Percentiles rank a stretch among this genome's conserved stretches.
phyloP scores from a whole-genome alignment of 37 sponge, comb jelly and placozoan species.

The Eunapius fragilis region DNA sequence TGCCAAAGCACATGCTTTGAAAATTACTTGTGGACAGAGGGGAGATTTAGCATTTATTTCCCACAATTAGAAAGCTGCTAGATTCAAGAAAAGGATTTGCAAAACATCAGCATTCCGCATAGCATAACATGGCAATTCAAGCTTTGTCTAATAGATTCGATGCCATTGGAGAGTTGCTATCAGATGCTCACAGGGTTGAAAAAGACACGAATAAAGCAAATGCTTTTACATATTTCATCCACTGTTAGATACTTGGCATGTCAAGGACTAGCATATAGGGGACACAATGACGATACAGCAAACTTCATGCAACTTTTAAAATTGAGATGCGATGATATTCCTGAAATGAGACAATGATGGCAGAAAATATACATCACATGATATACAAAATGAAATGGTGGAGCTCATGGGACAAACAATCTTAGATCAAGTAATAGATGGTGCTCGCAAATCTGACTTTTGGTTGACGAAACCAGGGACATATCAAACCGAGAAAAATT shows the following conservation, averaged over 20 bases:
- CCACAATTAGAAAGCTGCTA: neutral
- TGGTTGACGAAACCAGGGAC: neutral
- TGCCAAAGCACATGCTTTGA: neutral
- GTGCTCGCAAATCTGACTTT: constrained; percentile 4
- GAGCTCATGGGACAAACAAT: constrained; percentile 30
- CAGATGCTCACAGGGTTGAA: neutral
- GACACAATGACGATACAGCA: constrained; percentile 8
- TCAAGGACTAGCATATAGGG: constrained; percentile 39
- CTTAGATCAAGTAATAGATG: constrained; percentile 7
- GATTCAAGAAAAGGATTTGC: neutral
- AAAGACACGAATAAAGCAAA: neutral
- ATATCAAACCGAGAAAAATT: constrained; percentile 34
- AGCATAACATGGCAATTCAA: neutral
- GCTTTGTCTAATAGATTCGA: neutral
- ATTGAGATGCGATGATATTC: constrained; percentile 38
- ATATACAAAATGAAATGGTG: constrained; percentile 48
- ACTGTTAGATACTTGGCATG: constrained; percentile 17
- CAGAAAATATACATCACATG: constrained; percentile 32
- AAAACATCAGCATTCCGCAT: neutral
- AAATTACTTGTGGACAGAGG: neutral
- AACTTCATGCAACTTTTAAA: constrained; percentile 30
- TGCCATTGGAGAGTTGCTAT: neutral
- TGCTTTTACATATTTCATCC: neutral
- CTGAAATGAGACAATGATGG: constrained; percentile 6
- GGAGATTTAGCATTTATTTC: neutral